These are phyloP conservation scores for Pseudanteris insignis DNA, from an alignment of 2,888 invertebrate species.

Conservation along the genomic window DNA sequence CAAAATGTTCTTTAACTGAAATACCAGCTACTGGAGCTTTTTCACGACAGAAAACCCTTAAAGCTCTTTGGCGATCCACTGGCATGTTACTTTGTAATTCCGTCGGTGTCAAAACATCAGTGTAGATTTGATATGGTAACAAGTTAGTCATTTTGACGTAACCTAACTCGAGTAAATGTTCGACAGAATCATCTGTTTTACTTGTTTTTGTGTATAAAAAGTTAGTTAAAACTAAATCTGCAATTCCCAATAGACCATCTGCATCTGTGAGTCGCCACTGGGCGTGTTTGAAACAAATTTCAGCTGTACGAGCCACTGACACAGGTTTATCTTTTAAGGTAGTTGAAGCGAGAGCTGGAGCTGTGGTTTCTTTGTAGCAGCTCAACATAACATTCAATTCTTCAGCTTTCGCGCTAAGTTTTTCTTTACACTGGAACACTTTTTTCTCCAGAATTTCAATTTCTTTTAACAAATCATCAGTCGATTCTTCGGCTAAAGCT, in stretches of 20 bases:
- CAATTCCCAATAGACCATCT: constrained; percentile 97
- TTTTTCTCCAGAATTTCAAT: constrained; percentile 77
- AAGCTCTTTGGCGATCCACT: constrained; percentile 84
- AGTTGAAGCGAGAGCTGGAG: constrained; percentile 69
- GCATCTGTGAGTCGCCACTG: constrained; percentile 97
- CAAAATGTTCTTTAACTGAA: constrained; percentile 98
- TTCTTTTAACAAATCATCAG: constrained; percentile 74
- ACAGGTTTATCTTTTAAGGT: constrained; percentile 77
- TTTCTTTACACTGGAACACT: constrained; percentile 90
- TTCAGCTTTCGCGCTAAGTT: constrained; percentile 86
- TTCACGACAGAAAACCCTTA: constrained; percentile 95
- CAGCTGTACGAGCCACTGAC: constrained; percentile 83
- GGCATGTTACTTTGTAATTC: constrained; percentile 86
- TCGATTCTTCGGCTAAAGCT: constrained; percentile 77
- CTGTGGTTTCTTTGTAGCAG: constrained; percentile 85
- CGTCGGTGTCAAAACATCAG: constrained; percentile 84
- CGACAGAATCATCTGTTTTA: constrained; percentile 95
- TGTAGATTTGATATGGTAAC: constrained; percentile 92
- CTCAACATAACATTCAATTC: constrained; percentile 95
- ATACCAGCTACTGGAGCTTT: constrained; percentile 98
- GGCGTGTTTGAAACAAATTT: constrained; percentile 98
- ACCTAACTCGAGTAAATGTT: constrained; percentile 95
- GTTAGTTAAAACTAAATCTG: constrained; percentile 93
- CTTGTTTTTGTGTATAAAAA: constrained; percentile 98
- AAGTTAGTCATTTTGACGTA: constrained; percentile 95